Conservation (phyloP, 1,140 invertebrate species). For the Pseudachorutes palmiensis region DNA sequence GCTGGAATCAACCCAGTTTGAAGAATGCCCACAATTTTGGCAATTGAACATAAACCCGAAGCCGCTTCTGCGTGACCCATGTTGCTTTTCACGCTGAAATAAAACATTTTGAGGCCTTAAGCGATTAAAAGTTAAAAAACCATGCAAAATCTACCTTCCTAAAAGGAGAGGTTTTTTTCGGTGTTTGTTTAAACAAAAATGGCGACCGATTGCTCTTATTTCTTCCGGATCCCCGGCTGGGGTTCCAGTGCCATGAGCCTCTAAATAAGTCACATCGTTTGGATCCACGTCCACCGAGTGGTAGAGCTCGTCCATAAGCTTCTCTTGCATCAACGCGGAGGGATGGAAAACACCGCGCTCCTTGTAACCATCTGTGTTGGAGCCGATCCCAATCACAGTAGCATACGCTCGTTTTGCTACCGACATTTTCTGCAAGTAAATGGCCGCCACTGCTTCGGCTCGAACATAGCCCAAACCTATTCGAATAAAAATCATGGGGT, state of each 20-base stretch:
- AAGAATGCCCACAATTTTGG: slow-evolving; percentile 62
- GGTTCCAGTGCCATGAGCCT: slow-evolving; percentile 45
- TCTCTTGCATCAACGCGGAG: slow-evolving; percentile 39
- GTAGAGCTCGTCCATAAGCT: slow-evolving; percentile 42
- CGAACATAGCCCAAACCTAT: slow-evolving; percentile 58
- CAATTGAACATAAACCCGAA: slow-evolving; percentile 70
- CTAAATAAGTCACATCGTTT: slow-evolving; percentile 42
- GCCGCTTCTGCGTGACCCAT: slow-evolving; percentile 86
- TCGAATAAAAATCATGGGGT: slow-evolving; percentile 81
- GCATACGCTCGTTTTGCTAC: slow-evolving; percentile 49
- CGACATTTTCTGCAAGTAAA: slow-evolving; percentile 48
- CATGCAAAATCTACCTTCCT: slow-evolving; percentile 54
- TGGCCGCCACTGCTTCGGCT: slow-evolving; percentile 50
- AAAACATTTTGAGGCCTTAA: background rate
- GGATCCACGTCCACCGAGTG: slow-evolving; percentile 51
- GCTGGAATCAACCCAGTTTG: slow-evolving; percentile 48
- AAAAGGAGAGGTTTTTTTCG: slow-evolving; percentile 61
- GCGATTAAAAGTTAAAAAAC: background rate
- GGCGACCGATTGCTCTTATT: slow-evolving; percentile 72
- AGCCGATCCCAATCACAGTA: slow-evolving; percentile 50
- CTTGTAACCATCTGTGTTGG: slow-evolving; percentile 52
- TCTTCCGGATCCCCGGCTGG: slow-evolving; percentile 53
- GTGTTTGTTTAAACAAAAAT: background rate
- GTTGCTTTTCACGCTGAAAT: slow-evolving; percentile 62
- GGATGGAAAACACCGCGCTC: slow-evolving; percentile 45